Evolutionary conservation across 2,797 vertebrate genomes (phyloP).

Genomic region (Crocodylus rhombifer): DNA sequence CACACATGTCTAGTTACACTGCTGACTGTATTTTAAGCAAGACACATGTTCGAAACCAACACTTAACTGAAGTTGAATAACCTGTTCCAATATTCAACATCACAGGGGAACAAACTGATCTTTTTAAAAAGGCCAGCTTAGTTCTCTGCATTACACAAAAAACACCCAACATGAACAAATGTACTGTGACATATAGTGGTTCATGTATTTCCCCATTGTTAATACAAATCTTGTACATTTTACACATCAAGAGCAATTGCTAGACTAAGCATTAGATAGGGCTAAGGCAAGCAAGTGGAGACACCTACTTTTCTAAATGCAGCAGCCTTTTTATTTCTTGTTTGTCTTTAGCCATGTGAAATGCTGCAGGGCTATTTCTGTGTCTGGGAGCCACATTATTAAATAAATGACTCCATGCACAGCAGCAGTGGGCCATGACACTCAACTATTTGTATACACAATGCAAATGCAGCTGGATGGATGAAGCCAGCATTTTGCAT

Average conservation of each 20-base stretch:
- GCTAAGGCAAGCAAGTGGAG: not conserved
- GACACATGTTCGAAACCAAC: not conserved
- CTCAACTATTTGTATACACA: conserved; percentile 59
- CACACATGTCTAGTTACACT: too few species aligned
- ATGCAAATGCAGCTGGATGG: conserved; percentile 78
- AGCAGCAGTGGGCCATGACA: conserved; percentile 71
- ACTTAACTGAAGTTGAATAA: not conserved
- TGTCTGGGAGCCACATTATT: conserved; percentile 73
- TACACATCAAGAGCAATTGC: not conserved
- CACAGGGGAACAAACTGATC: not conserved
- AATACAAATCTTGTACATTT: not conserved
- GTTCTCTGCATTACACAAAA: not conserved
- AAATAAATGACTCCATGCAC: conserved; percentile 80
- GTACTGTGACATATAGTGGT: not conserved
- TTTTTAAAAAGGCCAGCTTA: conserved; percentile 15
- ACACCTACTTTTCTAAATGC: conserved; percentile 2
- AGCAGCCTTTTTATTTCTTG: conserved; percentile 57
- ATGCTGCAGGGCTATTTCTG: conserved; percentile 40
- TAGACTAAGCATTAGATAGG: conserved; percentile 6
- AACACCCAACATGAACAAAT: not conserved
- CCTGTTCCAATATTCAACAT: rapidly evolving
- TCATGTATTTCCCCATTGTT: not conserved
- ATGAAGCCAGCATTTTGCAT: conserved; percentile 77
- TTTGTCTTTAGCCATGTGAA: conserved; percentile 66
- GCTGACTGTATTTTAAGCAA: not conserved